Base-by-base conservation (phyloP, 2,888 invertebrate genomes). In the Ceratothoa steindachneri region DNA sequence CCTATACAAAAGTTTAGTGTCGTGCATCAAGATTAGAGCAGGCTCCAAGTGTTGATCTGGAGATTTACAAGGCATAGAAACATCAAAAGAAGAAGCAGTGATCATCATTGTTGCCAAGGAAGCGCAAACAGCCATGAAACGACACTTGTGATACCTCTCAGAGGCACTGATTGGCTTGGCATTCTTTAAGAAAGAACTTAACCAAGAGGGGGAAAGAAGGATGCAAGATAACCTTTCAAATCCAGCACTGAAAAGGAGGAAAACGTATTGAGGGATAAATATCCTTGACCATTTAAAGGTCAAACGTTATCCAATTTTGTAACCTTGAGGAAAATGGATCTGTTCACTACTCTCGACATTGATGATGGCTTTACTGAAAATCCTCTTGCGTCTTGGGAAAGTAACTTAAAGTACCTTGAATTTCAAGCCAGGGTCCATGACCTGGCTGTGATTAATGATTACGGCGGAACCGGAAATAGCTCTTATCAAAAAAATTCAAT, bases 111-210 rank as follows among this genome's bases (percentile, higher is more conserved):
- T 67, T 22, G 30, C 29, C 31, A 67, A 67, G 67, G 12, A 30
- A 67, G 30, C 30, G 15, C 67, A 30, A 67, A n/a, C 30, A n/a
- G 67, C 15, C 28, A 28, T 67, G 67, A 67, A 30, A 67, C 28
- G 30, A 67, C 67, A 67, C 67, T 31, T 67, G 3, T 67, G 67
- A 31, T 67, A 67, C 30, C 4, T 67, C 19, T 67, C 29, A 30
- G 67, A 67, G 30, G 30, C 67, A n/a, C 67, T 67, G 30, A n/a
- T 67, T 9, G 30, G 30, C 15, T 67, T 67, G 67, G 67, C 67
- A 67, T 67, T 28, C 19, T 67, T 67, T 19, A 12, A 67, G 29
- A 9, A 30, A 67, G 30, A n/a, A 7, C n/a, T 12, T 67, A 12
- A 29, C 15, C 24, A 24, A 31, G 67, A 67, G 19, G 30, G 30